Base-by-base conservation (phyloP, 2,797 vertebrate species). In the Nasua narica region DNA sequence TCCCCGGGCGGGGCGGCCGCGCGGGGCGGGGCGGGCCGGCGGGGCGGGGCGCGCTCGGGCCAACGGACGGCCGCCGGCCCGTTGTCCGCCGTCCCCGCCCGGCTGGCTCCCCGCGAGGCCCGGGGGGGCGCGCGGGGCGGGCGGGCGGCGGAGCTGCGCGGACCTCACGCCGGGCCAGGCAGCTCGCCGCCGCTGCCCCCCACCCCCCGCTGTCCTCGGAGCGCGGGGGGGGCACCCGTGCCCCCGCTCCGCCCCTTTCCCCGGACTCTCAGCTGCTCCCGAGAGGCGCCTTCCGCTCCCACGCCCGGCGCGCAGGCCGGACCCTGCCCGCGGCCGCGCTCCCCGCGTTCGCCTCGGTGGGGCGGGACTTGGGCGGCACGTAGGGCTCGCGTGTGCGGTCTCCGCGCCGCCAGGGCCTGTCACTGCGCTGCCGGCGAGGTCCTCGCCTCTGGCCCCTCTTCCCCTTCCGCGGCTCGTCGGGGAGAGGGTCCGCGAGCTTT, bases 1-100 rank as follows among this genome's bases (percentile, higher is more conserved):
- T 95, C 98, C 97, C 98, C 97, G 96, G 76, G 85, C 98, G 95
- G 98, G 54, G 96, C 97, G 97, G 97, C 90, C 56, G 72, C 76
- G 65, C 1, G 40, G 56, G 90, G 78, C 1, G 37, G 56, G 27
- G 67, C 37, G 69, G 35, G 21, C 35, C 19, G 60, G 58, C 12
- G 82, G 70, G 72, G 85, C 91, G 87, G 70, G 89, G 95, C 94
- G 62, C 91, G 87, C 94, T 62, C 85, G 78, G 95, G 74, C 95
- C 94, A 95, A 91, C 97, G 95, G 95, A 70, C 97, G 94, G 85
- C 65, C 83, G 7, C 52, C 27, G 43, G 69, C 54, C 60, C 78
- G 90, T 82, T 21, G 74, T 37, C n/a, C 12, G 82, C 29, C 40
- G 56, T 21, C 46, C 48, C 82, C 65, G 32, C 82, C 7, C 43